Evolutionary conservation across 1,140 invertebrate species (phyloP), one percentile per base, ranked within the genome.

Genomic region (Microplitis demolitor): DNA sequence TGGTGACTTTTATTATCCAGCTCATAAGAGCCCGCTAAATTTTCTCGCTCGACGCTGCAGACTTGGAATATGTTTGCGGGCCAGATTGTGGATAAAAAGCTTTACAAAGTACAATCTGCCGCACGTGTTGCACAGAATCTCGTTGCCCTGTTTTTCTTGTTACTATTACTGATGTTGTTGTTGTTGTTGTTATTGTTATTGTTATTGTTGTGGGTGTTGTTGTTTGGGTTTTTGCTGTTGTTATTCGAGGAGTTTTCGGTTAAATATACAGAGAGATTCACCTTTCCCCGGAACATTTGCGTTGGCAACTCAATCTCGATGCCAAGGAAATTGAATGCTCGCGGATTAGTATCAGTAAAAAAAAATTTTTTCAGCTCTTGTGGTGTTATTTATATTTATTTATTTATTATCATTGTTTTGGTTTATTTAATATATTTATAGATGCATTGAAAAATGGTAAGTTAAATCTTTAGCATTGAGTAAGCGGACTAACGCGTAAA

Each of bases 111-210:
- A 76, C 71, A 69, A 75, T 71, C 69, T 67, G 68, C 63, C 62
- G 71, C 74, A 76, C 74, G 71, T 73, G 74, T 76, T 72, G 74
- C 74, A 73, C 69, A 60, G 71, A 71, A 72, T 69, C 70, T 75
- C 63, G 53, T 69, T 70, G 67, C 67, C 61, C 66, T 69, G 69
- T 58, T 71, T n/a, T 13, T 14, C 58, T 39, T 16, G 14, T 11
- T 68, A 45, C 51, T 66, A 61, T 54, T 66, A 11, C 13, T 39
- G 14, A 5, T 51, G 56, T 16, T 71, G n/a, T 53, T 66, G 34
- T 62, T 35, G 54, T 24, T 24, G 2, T 24, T 24, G 24, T 24
- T 24, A 24, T 24, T 24, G 24, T 24, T 24, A 24, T 24, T 24
- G 24, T 24, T 24, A 24, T 24, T 24, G 24, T 24, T 24, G 24